phyloP scores from a whole-genome alignment of 1,140 invertebrate species.

The Penaeus vannamei region DNA sequence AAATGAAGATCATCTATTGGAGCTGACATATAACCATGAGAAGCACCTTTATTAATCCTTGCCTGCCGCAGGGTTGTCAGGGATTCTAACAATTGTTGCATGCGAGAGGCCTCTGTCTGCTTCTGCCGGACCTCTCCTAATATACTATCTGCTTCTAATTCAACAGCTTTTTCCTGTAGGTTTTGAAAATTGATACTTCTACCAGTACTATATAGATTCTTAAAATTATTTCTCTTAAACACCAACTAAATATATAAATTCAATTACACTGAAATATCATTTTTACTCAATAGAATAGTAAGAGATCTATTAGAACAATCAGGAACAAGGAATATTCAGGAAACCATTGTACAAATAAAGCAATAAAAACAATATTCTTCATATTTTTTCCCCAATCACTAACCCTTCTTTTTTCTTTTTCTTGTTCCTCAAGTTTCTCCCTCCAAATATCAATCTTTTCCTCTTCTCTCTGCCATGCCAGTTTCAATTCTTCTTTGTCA shows the following conservation, averaged over 20 bases:
- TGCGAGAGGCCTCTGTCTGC: conserved; percentile 79
- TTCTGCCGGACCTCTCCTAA: conserved; percentile 80
- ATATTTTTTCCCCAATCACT: conserved; percentile 18
- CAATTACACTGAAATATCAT: background rate
- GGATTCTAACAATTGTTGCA: conserved; percentile 76
- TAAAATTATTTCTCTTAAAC: background rate
- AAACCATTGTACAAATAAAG: background rate
- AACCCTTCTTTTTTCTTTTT: conserved; percentile 77
- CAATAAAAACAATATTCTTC: background rate
- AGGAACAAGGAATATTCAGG: background rate
- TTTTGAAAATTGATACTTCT: too few species aligned
- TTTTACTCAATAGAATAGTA: background rate
- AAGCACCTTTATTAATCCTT: conserved; percentile 76
- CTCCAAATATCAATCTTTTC: conserved; percentile 78
- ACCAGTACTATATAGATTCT: conserved; percentile 9
- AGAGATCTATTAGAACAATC: background rate
- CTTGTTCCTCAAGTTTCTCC: conserved; percentile 76
- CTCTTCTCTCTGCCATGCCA: conserved; percentile 72
- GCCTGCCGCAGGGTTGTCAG: conserved; percentile 78
- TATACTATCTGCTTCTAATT: conserved; percentile 80
- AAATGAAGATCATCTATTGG: conserved; percentile 72
- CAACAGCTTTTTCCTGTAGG: conserved; percentile 78
- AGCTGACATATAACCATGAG: conserved; percentile 76
- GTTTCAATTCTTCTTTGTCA: conserved; percentile 70
- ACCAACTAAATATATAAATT: background rate